These are phyloP conservation scores for Achatina immaculata DNA, from an alignment of 1,140 invertebrate genomes.

Conservation along the genomic window DNA sequence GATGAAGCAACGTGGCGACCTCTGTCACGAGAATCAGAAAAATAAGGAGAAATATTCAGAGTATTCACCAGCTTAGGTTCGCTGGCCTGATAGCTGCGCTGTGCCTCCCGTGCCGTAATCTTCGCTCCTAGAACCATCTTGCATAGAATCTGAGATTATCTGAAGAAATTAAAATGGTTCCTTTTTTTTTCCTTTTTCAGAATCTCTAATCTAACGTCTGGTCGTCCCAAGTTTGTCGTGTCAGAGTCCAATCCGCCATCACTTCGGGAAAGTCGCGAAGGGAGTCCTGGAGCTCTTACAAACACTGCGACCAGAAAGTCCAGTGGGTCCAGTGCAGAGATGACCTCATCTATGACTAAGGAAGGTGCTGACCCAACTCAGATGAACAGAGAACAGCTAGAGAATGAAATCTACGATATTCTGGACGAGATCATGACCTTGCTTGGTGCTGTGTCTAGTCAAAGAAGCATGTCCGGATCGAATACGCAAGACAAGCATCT, in stretches of 20 bases:
- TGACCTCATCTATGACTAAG: background rate
- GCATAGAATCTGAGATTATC: too few relatives aligned
- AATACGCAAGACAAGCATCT: background rate
- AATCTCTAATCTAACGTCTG: slow-evolving; percentile 20
- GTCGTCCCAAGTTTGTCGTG: background rate
- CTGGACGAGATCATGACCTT: slow-evolving; percentile 27
- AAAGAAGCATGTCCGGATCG: background rate
- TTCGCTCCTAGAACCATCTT: too few relatives aligned
- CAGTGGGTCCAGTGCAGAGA: background rate
- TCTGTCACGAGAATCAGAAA: too few relatives aligned
- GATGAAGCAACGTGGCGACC: too few relatives aligned
- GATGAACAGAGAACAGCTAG: slow-evolving; percentile 12
- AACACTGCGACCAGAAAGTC: background rate
- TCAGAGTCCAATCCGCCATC: slow-evolving; percentile 11
- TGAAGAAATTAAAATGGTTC: too few relatives aligned
- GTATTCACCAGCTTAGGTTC: too few relatives aligned
- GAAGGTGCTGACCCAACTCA: background rate
- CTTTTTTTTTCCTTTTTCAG: background rate
- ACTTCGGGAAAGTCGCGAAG: background rate
- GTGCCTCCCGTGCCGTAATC: too few relatives aligned
- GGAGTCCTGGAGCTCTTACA: background rate
- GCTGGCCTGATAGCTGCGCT: too few relatives aligned
- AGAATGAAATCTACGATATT: slow-evolving; percentile 25
- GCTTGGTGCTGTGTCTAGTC: slow-evolving; percentile 13
- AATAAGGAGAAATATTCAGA: too few relatives aligned